Conservation (phyloP, 2,797 vertebrate species). For the Pempheris klunzingeri region DNA sequence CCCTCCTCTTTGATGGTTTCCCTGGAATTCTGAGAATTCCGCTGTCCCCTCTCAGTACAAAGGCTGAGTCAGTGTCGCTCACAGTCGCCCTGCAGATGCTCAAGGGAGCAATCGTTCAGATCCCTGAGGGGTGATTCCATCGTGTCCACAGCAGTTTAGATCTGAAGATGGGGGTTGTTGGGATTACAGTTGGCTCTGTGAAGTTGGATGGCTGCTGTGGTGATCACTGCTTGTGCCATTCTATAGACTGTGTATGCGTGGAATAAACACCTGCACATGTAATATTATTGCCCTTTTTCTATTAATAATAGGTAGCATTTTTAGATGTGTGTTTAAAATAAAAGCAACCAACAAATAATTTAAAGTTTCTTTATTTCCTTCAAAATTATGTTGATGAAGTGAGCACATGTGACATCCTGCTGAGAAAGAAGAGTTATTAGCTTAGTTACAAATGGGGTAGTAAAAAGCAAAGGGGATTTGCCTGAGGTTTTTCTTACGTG, state of each 20-base stretch:
- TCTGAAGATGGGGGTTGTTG: constrained; percentile 49
- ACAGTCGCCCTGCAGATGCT: constrained; percentile 43
- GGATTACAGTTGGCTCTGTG: constrained; percentile 10
- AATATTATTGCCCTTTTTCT: neutral
- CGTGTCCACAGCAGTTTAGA: constrained; percentile 26
- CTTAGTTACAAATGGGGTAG: neutral
- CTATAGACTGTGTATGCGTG: neutral
- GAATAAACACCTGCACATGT: neutral
- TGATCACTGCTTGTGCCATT: neutral
- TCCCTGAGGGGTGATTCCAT: constrained; percentile 53
- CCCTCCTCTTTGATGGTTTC: constrained; percentile 78
- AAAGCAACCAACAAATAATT: neutral
- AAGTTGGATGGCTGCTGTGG: constrained; percentile 1
- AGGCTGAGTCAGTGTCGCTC: constrained; percentile 64
- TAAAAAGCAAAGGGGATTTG: no score
- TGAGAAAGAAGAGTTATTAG: neutral
- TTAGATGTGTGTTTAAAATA: no score
- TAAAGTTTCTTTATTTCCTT: no score
- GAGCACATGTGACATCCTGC: neutral
- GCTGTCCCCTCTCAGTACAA: constrained; percentile 61
- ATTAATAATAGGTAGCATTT: neutral
- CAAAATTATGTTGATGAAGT: no score
- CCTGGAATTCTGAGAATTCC: constrained; percentile 82
- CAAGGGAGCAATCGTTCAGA: constrained; percentile 51
- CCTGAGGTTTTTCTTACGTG: neutral